These are phyloP conservation scores for Blastobasis lacticolella DNA, from an alignment of 2,888 invertebrate genomes.

Conservation along the genomic window DNA sequence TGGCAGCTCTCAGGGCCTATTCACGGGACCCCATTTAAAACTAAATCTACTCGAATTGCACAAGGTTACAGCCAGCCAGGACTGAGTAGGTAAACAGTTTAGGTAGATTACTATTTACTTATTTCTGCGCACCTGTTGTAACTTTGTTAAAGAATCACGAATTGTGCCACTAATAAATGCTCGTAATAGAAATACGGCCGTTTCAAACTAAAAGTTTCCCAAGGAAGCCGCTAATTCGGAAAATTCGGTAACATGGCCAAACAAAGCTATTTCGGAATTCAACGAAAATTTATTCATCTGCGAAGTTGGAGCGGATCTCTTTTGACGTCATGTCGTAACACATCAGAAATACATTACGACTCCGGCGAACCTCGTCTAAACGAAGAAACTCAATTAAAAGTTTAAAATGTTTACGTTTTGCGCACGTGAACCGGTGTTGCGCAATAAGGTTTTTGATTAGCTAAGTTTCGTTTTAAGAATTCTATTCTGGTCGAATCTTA, in stretches of 20 bases:
- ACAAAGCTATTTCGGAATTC: constrained; percentile 15
- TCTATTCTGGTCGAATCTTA: constrained; percentile 23
- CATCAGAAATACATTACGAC: constrained; percentile 25
- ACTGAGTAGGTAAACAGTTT: no score
- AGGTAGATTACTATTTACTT: no score
- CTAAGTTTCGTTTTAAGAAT: constrained; percentile 25
- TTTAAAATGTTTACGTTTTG: constrained; percentile 27
- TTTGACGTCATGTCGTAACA: constrained; percentile 21
- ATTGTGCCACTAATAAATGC: no score
- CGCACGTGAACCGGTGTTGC: constrained; percentile 34
- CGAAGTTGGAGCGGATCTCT: constrained; percentile 13
- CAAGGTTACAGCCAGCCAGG: no score
- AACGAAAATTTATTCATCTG: constrained; percentile 14
- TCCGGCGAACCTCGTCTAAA: constrained; percentile 26
- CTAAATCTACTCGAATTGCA: no score
- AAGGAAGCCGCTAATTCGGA: neutral
- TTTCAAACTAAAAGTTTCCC: no score
- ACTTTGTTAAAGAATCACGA: no score
- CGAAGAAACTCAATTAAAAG: constrained; percentile 40
- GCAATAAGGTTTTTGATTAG: constrained; percentile 29
- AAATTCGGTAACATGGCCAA: constrained; percentile 10
- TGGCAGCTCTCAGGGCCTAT: constrained; percentile 3
- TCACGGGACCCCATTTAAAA: no score
- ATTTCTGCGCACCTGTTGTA: no score
- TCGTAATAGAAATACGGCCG: no score